Evolutionary conservation across 2,797 vertebrate genomes (phyloP).

Genomic region (Pseudopleuronectes americanus): DNA sequence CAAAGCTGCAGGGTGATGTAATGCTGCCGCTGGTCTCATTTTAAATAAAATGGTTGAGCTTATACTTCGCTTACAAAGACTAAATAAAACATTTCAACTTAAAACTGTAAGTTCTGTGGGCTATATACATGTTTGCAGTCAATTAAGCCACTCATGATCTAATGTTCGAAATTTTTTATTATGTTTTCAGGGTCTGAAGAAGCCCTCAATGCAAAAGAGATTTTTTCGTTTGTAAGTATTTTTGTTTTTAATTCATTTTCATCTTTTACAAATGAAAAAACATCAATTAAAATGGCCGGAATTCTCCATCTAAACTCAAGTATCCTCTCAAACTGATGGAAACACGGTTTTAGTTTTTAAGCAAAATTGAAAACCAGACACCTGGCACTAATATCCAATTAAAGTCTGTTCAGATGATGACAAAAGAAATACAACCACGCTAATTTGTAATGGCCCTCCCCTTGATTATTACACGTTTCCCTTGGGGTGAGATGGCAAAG

Average conservation of each 20-base stretch:
- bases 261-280: neutral
- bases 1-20: constrained; percentile 33
- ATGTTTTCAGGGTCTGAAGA: neutral
- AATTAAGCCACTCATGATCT: neutral
- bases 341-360: neutral
- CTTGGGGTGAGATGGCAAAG: constrained; percentile 54
- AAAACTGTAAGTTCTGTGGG: neutral
- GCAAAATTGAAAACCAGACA: constrained; percentile 4
- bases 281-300: no score
- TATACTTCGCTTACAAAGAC: neutral
- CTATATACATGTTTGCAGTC: neutral
- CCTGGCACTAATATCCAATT: constrained; percentile 17
- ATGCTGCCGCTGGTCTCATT: constrained; percentile 35
- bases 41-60: constrained; percentile 14
- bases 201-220: neutral
- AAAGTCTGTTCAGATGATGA: constrained; percentile 17
- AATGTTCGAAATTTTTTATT: neutral
- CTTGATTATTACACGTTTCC: constrained; percentile 56
- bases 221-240: neutral
- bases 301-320: no score
- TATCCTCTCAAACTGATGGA: neutral
- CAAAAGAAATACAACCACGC: constrained; percentile 43
- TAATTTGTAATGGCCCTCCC: constrained; percentile 57
- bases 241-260: neutral
- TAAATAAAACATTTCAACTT: constrained; percentile 2